Evolutionary conservation across 2,888 invertebrate species (phyloP), one percentile per base, ranked within the genome.

Genomic region (Spodoptera littoralis): DNA sequence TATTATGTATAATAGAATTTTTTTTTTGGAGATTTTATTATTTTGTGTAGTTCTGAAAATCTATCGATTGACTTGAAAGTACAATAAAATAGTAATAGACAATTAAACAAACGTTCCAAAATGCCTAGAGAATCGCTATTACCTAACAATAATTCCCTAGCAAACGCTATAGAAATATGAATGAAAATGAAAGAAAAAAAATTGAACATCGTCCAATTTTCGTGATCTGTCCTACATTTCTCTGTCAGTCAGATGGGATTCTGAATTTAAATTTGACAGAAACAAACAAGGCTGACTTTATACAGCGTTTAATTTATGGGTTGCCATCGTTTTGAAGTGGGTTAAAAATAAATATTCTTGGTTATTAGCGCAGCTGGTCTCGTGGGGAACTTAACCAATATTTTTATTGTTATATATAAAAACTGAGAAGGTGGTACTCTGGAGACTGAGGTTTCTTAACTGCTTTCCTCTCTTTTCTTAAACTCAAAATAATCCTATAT

Each of bases 311-410:
- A 78, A 79, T 84, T 81, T 81, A 85, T 81, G 65, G 70, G 74
- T 76, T 76, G 82, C 60, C 44, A 57, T 57, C 76, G 69, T 79
- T 80, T 78, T 81, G 76, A 82, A 84, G 83, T 80, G 66, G 67
- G 70, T 79, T 84, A 81, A 82, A 87, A 87, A 87, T 88, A 87
- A 77, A 80, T 36, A 71, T 60, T 53, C 42, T 56, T 61, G 70
- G 65, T 63, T 71, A 73, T 64, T 60, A 54, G 53, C 49, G 60
- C 60, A 71, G 60, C 77, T 76, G 67, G 61, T 68, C 68, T 72
- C 61, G 50, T 54, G 12, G 64, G 44, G 60, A 69, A 69, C 47
- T 68, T 11, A 54, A 42, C 13, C 22, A 45, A 27, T 1, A 66
- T 52, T 66, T 61, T 72, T 65, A 42, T 55, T 52, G 13, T 50